Evolutionary conservation across 1,140 invertebrate species (phyloP).

Genomic region (Lordiphosa mommai): DNA sequence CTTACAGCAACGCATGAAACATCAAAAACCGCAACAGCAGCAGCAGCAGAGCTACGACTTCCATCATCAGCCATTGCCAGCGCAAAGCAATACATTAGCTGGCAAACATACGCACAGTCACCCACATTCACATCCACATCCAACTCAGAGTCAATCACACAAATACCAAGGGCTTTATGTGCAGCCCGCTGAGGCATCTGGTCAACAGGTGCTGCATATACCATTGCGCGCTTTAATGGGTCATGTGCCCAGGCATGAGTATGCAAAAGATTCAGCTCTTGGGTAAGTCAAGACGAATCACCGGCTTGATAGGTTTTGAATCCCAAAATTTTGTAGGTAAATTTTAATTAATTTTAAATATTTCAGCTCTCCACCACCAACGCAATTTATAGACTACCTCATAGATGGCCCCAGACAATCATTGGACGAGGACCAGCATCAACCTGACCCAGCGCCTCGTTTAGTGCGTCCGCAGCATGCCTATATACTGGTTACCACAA

Average conservation of each 20-base stretch:
- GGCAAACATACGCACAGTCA: conserved; percentile 37
- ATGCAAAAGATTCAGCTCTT: conserved; percentile 18
- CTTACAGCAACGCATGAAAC: conserved; percentile 73
- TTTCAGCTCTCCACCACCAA: conserved; percentile 41
- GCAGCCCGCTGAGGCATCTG: conserved; percentile 28
- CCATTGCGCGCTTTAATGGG: conserved; percentile 53
- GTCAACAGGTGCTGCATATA: conserved; percentile 64
- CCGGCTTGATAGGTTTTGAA: not conserved
- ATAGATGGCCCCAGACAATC: conserved; percentile 70
- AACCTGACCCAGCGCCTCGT: conserved; percentile 10
- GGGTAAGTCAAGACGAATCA: conserved; percentile 1
- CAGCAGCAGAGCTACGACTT: conserved; percentile 38
- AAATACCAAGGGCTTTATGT: conserved; percentile 46
- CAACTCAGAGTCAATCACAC: conserved; percentile 40
- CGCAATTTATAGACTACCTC: conserved; percentile 65
- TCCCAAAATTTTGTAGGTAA: too few species aligned
- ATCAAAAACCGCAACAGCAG: conserved; percentile 63
- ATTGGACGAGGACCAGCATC: conserved; percentile 56
- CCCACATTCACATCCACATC: conserved; percentile 34
- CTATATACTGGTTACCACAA: conserved; percentile 58
- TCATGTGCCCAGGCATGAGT: conserved; percentile 37
- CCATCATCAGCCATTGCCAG: conserved; percentile 31
- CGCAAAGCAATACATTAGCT: conserved; percentile 58
- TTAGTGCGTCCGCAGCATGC: conserved; percentile 42
- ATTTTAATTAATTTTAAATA: not conserved